Evolutionary conservation across 2,113 vertebrate species (phyloP), one percentile per base, ranked within the genome.

Genomic region (Anthoscopus minutus): DNA sequence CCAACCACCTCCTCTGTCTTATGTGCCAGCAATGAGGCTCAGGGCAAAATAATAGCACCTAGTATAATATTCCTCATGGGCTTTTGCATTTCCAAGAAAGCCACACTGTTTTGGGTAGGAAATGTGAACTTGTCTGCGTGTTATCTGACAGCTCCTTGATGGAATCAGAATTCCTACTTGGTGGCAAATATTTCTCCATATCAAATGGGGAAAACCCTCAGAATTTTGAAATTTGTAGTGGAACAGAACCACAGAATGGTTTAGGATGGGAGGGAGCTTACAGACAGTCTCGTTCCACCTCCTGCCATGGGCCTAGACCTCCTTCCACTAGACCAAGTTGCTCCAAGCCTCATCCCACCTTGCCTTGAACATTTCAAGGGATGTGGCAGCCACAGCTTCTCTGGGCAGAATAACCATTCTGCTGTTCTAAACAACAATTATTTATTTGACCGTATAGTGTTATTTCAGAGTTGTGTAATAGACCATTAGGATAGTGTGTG

Each of bases 171-270:
- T 78, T 89, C 42, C 53, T 42, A 14, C n/a, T 40, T 23, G 9
- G n/a, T 27, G 42, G 35, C 50, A 89, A 87, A 17, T n/a, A 23
- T 9, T 69, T 78, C 72, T 64, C 44, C 35, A 1, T 64, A 18
- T 44, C 45, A 84, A 69, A 44, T 42, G 8, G 47, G 20, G 13
- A 16, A 65, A 18, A 37, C 3, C 0, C 0, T 22, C 17, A 8
- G 6, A 13, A 19, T 69, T 86, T 57, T 81, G 31, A 80, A 65
- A 48, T 61, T 18, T 84, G 72, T 33, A 16, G 50, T 53, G 65
- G 20, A 70, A 50, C 9, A 65, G 66, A 88, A 47, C 31, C 40
- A 61, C 27, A 53, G 54, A 62, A 48, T 83, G 22, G 40, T 56
- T 83, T 89, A 62, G 54, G 40, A 48, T 62, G 35, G 56, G 27